Evolutionary conservation across 2,797 vertebrate species (phyloP), one percentile per base, ranked within the genome.

Genomic region (Podarcis lilfordi): DNA sequence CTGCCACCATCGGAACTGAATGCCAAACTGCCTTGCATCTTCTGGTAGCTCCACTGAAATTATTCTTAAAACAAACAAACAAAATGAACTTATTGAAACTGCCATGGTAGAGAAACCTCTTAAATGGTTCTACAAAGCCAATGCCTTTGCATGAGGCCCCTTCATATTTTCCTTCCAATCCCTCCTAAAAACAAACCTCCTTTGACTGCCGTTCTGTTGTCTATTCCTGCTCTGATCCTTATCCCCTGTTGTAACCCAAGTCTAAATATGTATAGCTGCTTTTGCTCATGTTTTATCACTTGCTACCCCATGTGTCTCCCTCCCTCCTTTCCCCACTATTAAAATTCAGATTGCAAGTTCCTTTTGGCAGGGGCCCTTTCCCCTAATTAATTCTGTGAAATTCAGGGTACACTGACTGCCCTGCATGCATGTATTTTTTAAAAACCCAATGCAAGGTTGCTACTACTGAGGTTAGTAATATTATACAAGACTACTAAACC

Each of bases 1-100:
- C 94, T 99, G 99, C 99, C 99, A 99, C 99, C 99, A 99, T 92
- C 99, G 98, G 97, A 99, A 99, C 96, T 99, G 99, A 87, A 99
- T 98, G 43, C 99, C 99, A 83, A 99, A 98, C 85, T 98, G 98
- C 88, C 97, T 98, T 23, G 99, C 98, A 3, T 98, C 98, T 8
- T 98, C 96, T 0, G 99, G 98, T 64, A 99, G 96, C 92, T 99
- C 98, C 81, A 99, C 98, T 0, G 99, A 99, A 90, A 99, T 98
- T 69, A 99, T 99, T 96, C 99, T 99, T 68, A 84, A 82, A 89
- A 82, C 43, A 89, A 87, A 92, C 15, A 64, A 71, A 1, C 1
- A 66, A 81, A 91, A 84, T 59, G 2, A 82, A 29, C 1, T 85
- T 80, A 66, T 8, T 89, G 43, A 5, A 79, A 91, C 1, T 29